phyloP scores from a whole-genome alignment of 2,113 vertebrate genomes.

The Vombatus ursinus region DNA sequence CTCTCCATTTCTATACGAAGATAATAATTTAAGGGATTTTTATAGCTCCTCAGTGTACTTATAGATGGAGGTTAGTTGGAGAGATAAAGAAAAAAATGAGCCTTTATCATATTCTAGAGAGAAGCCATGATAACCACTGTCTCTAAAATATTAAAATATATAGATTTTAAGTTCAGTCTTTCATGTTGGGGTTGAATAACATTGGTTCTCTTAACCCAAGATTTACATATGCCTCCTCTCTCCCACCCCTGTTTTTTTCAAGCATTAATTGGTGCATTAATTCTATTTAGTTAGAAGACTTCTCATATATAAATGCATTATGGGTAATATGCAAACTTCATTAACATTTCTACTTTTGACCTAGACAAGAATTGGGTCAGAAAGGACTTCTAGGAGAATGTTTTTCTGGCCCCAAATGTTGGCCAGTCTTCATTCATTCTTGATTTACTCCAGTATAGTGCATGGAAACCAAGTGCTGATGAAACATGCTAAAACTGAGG shows the following conservation, averaged over 20 bases:
- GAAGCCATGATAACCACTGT: rapidly evolving
- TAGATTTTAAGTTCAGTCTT: neutral
- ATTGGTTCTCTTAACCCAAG: neutral
- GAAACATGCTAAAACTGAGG: neutral
- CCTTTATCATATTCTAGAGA: neutral
- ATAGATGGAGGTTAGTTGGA: neutral
- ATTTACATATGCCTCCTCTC: constrained; percentile 1
- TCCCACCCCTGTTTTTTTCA: neutral
- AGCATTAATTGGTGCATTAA: neutral
- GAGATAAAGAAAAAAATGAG: neutral
- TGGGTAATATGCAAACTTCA: neutral
- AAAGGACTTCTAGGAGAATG: neutral
- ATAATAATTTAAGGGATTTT: neutral
- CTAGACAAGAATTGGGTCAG: neutral
- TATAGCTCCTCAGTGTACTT: neutral
- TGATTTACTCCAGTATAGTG: neutral
- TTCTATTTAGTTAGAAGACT: neutral
- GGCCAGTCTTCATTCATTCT: neutral
- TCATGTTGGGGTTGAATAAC: neutral
- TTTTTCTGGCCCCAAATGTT: neutral
- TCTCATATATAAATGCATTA: neutral
- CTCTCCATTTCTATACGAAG: neutral
- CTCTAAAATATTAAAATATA: neutral
- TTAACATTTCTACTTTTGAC: constrained; percentile 10
- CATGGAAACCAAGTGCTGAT: neutral